Conservation (phyloP, 2,797 vertebrate species). For the Peromyscus melanophrys region DNA sequence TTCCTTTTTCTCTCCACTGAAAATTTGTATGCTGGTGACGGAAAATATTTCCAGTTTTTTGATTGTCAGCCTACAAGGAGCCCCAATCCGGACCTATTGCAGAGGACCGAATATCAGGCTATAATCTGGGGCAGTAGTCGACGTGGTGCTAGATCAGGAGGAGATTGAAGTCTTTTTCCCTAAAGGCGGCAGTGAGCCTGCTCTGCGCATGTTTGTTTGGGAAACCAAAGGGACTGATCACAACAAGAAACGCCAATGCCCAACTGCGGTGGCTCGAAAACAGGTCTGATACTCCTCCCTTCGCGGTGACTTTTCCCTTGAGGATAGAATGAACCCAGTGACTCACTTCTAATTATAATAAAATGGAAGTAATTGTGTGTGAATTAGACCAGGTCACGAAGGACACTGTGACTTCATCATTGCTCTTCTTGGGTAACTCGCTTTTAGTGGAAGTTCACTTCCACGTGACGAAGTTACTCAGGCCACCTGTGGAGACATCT, state of each 20-base stretch:
- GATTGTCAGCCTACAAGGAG: background rate
- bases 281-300: background rate
- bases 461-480: background rate
- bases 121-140: background rate
- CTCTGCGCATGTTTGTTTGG: conserved; percentile 19
- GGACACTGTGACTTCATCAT: conserved; percentile 13
- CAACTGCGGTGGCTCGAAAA: conserved; percentile 15
- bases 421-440: background rate
- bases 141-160: background rate
- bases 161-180: background rate
- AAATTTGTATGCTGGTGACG: background rate
- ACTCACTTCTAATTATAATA: conserved; percentile 64
- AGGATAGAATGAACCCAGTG: conserved; percentile 29
- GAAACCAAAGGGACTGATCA: background rate
- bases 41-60: conserved; percentile 39
- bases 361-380: conserved; percentile 52
- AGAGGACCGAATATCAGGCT: background rate
- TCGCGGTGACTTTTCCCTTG: conserved; percentile 14
- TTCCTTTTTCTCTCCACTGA: background rate
- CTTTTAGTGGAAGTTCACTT: background rate
- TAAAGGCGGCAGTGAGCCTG: background rate
- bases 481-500: background rate
- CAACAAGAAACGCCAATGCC: background rate
- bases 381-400: conserved; percentile 37
- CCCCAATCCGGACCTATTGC: background rate